These are phyloP conservation scores for Cremastobaeus sp. DNA, from an alignment of 2,888 invertebrate genomes.

Conservation along the genomic window DNA sequence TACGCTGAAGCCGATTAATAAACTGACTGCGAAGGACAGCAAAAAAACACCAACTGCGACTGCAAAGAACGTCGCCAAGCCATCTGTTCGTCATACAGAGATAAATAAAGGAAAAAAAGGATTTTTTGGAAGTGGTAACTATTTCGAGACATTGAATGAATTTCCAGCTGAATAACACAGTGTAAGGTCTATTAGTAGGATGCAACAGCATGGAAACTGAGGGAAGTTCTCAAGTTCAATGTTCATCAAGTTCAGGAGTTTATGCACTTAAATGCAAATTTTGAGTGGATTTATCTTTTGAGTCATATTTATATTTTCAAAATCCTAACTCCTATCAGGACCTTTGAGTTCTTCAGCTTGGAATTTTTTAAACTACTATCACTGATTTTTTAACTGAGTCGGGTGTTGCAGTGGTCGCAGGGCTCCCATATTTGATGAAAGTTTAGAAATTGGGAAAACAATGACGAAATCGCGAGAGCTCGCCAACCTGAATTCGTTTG, in stretches of 20 bases:
- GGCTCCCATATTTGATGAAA: conserved; percentile 77
- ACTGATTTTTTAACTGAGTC: conserved; percentile 32
- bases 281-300: too few relatives aligned
- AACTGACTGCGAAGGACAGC: conserved; percentile 78
- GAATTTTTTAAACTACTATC: conserved; percentile 2
- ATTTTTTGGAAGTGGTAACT: conserved; percentile 91
- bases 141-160: conserved; percentile 74
- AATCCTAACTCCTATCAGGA: conserved; percentile 7
- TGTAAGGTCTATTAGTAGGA: neutral
- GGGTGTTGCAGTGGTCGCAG: conserved; percentile 77
- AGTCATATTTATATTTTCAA: neutral
- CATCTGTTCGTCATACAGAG: conserved; percentile 78
- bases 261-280: too few relatives aligned
- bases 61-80: conserved; percentile 66
- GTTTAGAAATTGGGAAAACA: conserved; percentile 66
- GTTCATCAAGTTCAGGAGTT: too few relatives aligned
- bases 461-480: conserved; percentile 15
- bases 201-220: neutral
- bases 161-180: conserved; percentile 32
- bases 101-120: conserved; percentile 86
- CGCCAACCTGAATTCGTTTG: conserved; percentile 26
- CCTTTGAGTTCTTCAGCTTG: conserved; percentile 31
- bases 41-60: conserved; percentile 71
- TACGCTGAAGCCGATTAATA: conserved; percentile 76
- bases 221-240: too few relatives aligned